A percentile compares a stretch with the other conserved stretches of the same genome.
phyloP scores from a whole-genome alignment of 23 tunicate genomes.

The Trididemnum nubilum region DNA sequence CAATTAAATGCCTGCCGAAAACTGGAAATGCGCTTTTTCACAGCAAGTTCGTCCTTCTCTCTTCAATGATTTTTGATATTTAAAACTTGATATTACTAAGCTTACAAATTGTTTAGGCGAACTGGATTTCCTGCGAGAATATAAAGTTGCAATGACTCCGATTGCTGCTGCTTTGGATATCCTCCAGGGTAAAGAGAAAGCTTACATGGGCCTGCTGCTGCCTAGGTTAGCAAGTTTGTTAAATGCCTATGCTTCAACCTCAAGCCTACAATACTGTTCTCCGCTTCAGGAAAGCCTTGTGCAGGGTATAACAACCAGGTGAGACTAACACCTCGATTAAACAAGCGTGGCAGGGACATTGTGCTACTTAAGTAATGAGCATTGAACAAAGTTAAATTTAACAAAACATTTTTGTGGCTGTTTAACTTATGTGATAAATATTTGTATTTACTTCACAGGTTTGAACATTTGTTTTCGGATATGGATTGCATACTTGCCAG shows the following conservation, averaged over 20 bases:
- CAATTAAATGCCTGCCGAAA: slow-evolving; percentile 13
- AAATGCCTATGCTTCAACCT: background rate
- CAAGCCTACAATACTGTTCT: slow-evolving; percentile 13
- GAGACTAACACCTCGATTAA: slow-evolving; percentile 5
- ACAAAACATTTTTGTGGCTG: background rate
- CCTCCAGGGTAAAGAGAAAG: slow-evolving; percentile 21
- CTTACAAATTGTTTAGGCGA: background rate
- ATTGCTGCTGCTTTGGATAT: slow-evolving; percentile 23
- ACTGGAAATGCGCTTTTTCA: slow-evolving; percentile 18
- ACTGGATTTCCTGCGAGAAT: slow-evolving; percentile 21
- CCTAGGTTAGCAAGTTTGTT: slow-evolving; percentile 25
- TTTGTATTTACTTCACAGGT: slow-evolving; percentile 23
- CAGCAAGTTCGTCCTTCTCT: slow-evolving; percentile 16
- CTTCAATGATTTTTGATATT: background rate
- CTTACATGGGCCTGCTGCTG: slow-evolving; percentile 27
- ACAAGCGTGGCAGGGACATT: background rate
- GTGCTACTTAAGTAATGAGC: slow-evolving; percentile 4
- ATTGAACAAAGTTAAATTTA: background rate
- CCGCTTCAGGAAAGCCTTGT: slow-evolving; percentile 22
- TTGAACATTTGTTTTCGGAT: slow-evolving; percentile 6
- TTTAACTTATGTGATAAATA: background rate
- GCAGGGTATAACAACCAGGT: slow-evolving; percentile 9
- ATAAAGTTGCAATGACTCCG: slow-evolving; percentile 24
- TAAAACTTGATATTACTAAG: background rate
- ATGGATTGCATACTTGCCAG: slow-evolving; percentile 16